Base-by-base conservation (phyloP, 2,113 vertebrate genomes). In the Zingel zingel region DNA sequence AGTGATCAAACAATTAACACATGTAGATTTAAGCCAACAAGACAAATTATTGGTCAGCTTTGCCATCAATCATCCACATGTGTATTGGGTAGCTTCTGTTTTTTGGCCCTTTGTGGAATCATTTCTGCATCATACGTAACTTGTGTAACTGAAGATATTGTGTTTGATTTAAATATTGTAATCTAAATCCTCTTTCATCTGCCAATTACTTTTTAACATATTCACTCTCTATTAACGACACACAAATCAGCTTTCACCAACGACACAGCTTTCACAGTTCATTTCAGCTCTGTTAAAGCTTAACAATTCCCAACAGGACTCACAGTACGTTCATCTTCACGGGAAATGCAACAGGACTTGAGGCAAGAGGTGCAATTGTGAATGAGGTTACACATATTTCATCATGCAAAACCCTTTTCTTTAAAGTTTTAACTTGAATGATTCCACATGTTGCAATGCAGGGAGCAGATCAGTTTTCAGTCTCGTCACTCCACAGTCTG, bases 381-480 rank as follows among this genome's bases (percentile, higher is more conserved):
- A 87, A 91, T 82, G 78, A 89, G 83, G 73, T 84, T 84, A 64
- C 78, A 76, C 51, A 79, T 58, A 79, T 91, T 92, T 92, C 89
- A 77, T 92, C 90, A 89, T 85, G 67, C 63, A 58, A 79, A 81
- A 56, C 25, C 61, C 43, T 33, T 74, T 84, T 85, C 84, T 88
- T 83, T 86, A 71, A 61, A 70, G 57, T 78, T 82, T 77, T 16
- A 65, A 74, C 54, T 27, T 33, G 75, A 78, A 67, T 81, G 89
- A 88, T 83, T 77, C 83, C 87, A 91, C 84, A 76, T 88, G 63
- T 85, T 84, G 85, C 81, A 84, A 87, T 14, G 53, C 56, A 14
- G 59, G 61, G 12, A 57, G 75, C 1, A 1, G 64, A 50, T 76
- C 45, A 21, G 23, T 61, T 88, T 68, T 48, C 30, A 63, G 66